phyloP scores from a whole-genome alignment of 2,113 vertebrate genomes.

The Callocephalon fimbriatum region DNA sequence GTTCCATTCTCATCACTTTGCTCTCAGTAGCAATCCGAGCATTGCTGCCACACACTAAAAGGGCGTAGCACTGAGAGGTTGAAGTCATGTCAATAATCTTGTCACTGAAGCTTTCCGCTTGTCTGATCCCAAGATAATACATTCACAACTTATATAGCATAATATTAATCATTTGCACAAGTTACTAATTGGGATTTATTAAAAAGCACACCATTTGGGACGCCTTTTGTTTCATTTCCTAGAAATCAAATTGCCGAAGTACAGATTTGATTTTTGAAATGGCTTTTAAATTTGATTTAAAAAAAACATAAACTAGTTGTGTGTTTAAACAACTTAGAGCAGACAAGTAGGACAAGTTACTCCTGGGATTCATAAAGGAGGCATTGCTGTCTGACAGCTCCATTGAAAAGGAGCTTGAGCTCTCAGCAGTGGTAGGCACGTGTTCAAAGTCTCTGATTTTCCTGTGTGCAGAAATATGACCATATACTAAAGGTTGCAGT shows the following conservation, averaged over 20 bases:
- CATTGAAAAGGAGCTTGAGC: neutral
- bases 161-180: neutral
- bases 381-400: neutral
- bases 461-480: neutral
- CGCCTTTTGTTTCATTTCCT: constrained; percentile 44
- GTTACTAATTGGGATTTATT: constrained; percentile 35
- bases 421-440: neutral
- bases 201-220: neutral
- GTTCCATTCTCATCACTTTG: accelerated
- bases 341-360: neutral
- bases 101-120: neutral
- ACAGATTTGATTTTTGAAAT: constrained; percentile 69
- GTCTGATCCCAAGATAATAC: neutral
- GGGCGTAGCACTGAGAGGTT: accelerated
- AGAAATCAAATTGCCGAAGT: constrained; percentile 19
- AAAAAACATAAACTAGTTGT: neutral
- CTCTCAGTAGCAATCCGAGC: neutral
- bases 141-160: neutral
- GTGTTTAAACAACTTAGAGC: constrained; percentile 37
- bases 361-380: constrained; percentile 24
- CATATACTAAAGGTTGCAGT: neutral
- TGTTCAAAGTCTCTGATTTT: neutral
- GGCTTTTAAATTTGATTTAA: constrained; percentile 58
- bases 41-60: neutral
- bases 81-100: neutral